These are phyloP conservation scores for Salvelinus fontinalis DNA, from an alignment of 2,113 vertebrate species.

Conservation along the genomic window DNA sequence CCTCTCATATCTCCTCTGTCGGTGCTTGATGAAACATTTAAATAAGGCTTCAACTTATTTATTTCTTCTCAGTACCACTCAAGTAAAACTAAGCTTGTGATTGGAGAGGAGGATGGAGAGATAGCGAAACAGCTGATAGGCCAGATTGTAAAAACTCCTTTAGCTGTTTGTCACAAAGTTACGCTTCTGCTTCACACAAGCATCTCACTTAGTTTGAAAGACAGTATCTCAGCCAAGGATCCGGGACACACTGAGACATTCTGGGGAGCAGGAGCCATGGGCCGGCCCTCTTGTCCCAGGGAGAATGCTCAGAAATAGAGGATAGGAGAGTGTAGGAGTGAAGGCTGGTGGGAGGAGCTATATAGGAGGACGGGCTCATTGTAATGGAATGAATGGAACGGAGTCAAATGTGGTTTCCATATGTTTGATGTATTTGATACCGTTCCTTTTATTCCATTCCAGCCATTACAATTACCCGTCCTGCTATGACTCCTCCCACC, in stretches of 20 bases:
- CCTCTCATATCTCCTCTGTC: background rate
- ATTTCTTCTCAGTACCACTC: background rate
- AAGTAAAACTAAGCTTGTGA: background rate
- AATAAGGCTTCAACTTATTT: background rate
- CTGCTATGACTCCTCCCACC: too few species aligned
- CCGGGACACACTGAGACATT: background rate
- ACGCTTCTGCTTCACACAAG: background rate
- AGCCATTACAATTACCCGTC: too few species aligned
- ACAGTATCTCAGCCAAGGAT: background rate
- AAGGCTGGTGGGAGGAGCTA: too few species aligned
- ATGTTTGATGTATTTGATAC: too few species aligned
- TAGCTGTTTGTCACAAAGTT: too few species aligned
- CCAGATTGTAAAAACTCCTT: background rate
- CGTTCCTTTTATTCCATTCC: too few species aligned
- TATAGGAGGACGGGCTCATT: too few species aligned
- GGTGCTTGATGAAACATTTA: background rate
- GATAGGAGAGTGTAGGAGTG: background rate
- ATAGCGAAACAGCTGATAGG: background rate
- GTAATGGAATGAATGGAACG: too few species aligned
- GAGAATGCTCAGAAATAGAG: background rate
- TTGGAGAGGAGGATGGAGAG: background rate
- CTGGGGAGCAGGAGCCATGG: background rate
- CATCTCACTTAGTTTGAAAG: background rate
- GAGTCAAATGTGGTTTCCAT: too few species aligned
- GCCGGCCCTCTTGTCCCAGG: background rate